Base-by-base conservation (phyloP, 2,888 invertebrate genomes). In the Temnothorax rugatulus region DNA sequence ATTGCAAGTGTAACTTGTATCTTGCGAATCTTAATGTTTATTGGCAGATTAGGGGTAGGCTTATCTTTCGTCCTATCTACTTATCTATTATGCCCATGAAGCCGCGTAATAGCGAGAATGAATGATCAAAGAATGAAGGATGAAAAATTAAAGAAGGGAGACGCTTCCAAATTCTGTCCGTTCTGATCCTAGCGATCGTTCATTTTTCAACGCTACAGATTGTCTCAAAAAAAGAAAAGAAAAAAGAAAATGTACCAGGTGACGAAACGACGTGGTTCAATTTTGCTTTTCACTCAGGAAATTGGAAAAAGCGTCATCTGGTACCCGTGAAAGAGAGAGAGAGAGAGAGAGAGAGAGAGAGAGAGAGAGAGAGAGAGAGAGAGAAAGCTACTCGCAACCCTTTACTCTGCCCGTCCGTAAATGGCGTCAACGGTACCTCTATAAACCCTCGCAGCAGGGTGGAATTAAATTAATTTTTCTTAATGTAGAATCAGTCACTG, bases 251-350 rank as follows among this genome's bases (percentile, higher is more conserved):
- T 73, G 84, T 68, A 87, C 94, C 93, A 94, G 93, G 93, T 94
- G 94, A 89, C 91, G 90, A 90, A 88, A 88, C 83, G 77, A 77
- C 79, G 87, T 84, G 88, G 89, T 92, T 94, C 93, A 91, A 93
- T 93, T 90, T 91, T 92, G 92, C 92, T 86, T 91, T 89, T 92
- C 93, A 92, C 92, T 92, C 91, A 92, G 92, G 91, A 94, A 94
- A 94, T 94, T 93, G 93, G 91, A 93, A 94, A 94, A 89, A 86
- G 90, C 93, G 93, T 94, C 94, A 94, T 94, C 94, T 94, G 94
- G 90, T 79, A 84, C 77, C 83, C 69, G 85, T 73, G 21, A 54
- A 18, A 44, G 5, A 1, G 7, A 50, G 7, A 50, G 5, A 18
- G 50, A 66, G 57, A 84, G 79, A 50, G 11, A 54, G 41, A 44